These are phyloP conservation scores for Podarcis cretensis DNA, from an alignment of 2,113 vertebrate genomes.

Conservation along the genomic window DNA sequence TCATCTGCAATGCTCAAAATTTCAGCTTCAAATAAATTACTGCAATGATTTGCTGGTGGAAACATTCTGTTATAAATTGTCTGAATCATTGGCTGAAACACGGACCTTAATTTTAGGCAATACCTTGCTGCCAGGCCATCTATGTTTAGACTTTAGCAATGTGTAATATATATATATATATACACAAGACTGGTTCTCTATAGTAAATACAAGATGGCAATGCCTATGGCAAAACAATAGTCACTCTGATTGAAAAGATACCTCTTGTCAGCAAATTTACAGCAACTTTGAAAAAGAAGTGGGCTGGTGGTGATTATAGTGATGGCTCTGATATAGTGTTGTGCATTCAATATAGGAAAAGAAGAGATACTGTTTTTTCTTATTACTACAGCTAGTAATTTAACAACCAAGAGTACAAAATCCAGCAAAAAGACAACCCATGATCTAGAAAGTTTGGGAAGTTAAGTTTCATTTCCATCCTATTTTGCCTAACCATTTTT, in stretches of 20 bases:
- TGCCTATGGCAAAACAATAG: neutral
- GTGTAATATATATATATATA: neutral
- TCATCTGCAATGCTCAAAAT: neutral
- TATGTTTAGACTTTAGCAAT: neutral
- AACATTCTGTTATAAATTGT: neutral
- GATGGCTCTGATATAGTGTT: too few relatives aligned
- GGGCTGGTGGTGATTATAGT: neutral
- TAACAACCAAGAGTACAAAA: neutral
- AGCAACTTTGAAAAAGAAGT: neutral
- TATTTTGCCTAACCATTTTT: neutral
- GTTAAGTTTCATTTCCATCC: neutral
- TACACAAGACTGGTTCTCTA: neutral
- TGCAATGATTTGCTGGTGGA: neutral
- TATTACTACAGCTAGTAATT: neutral
- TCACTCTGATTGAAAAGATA: neutral
- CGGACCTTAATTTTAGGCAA: neutral
- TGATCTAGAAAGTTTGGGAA: neutral
- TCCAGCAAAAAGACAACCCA: neutral
- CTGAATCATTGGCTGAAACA: accelerated
- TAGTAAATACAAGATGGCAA: neutral
- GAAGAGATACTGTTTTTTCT: neutral
- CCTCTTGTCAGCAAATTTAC: neutral
- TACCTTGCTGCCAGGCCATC: neutral
- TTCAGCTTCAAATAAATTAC: neutral
- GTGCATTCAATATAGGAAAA: neutral